Base-by-base conservation (phyloP, 2,113 vertebrate species). In the Arizona elegans region DNA sequence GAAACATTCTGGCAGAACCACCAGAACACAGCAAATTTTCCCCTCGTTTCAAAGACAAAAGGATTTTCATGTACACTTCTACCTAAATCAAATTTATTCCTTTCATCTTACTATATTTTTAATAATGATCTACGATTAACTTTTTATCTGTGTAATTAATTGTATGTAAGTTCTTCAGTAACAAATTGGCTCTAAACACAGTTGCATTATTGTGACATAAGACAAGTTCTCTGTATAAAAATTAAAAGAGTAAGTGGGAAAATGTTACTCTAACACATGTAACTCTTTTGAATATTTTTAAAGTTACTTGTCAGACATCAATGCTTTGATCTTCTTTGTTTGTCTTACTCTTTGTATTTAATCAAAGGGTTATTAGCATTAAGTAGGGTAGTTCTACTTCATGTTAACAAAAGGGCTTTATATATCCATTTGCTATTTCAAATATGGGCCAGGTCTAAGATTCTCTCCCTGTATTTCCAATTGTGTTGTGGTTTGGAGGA, bases 241-340 rank as follows among this genome's bases (percentile, higher is more conserved):
- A 62, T 1, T 59, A 87, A 58, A 58, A 87, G 11, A 6, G 13
- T 62, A 87, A 52, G 50, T 21, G 23, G 38, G 47, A 59, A 65
- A 87, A 52, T 33, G 56, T 58, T 87, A 15, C 70, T 70, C 11
- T 52, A 62, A 59, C 24, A 89, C 19, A 47, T 50, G 24, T 81
- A 81, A 38, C 33, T 43, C 33, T 43, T 81, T 81, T 81, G 75
- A 90, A 23, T 24, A 33, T 43, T 58, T 33, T 56, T 38, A 17
- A 56, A 89, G 33, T 58, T 33, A 43, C 33, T 23, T 59, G 52
- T 89, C 55, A 38, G 55, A 56, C 15, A 24, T 38, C 26, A 58
- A 89, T 5, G 17, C 17, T 62, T 53, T 53, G 15, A 75, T 53
- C 9, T 33, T 92, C 81, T 86, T 92, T 91, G 95, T 90, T 91